Base-by-base conservation (phyloP, 2,888 invertebrate genomes). In the Dasypogon diadema region DNA sequence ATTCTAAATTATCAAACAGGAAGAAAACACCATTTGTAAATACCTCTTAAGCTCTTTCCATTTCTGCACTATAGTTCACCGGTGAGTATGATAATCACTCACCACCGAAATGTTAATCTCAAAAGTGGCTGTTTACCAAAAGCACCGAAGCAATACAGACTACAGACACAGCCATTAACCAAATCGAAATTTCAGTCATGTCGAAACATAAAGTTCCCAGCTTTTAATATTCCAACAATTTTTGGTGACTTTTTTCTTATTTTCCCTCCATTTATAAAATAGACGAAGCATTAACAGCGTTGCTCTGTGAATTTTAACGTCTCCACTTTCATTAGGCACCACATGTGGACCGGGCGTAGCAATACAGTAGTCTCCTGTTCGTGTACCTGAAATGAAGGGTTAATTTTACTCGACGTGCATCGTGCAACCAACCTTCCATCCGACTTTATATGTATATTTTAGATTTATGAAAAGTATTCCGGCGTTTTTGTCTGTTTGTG, bases 281-380 rank as follows among this genome's bases (percentile, higher is more conserved):
- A 70, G 70, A 76, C 63, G 76, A 76, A 76, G 76, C 56, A 46
- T 73, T 73, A 76, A 76, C 73, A 76, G 51, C 70, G 48, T 55
- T 18, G 24, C 46, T 34, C 73, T 55, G 63, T 55, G 63, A 60
- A 76, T 54, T 76, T 56, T 46, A 60, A 60, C 34, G 37, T 60
- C 37, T 21, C 37, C 37, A 60, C 21, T 34, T 60, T 60, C 60
- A 60, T 34, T 18, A 18, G 18, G 37, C 34, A 21, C 60, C 37
- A 34, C 37, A 42, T 37, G 60, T 60, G 60, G 37, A 58, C 30
- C 30, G 8, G 30, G 4, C 30, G 30, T 3, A 30, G 30, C n/a
- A n/a, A n/a, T n/a, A n/a, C n/a, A n/a, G n/a, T n/a, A n/a, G n/a
- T n/a, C n/a, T n/a, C n/a, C n/a, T n/a, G n/a, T n/a, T n/a, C n/a